Evolutionary conservation across 1,140 invertebrate genomes (phyloP).

Genomic region (Papilio helenus): DNA sequence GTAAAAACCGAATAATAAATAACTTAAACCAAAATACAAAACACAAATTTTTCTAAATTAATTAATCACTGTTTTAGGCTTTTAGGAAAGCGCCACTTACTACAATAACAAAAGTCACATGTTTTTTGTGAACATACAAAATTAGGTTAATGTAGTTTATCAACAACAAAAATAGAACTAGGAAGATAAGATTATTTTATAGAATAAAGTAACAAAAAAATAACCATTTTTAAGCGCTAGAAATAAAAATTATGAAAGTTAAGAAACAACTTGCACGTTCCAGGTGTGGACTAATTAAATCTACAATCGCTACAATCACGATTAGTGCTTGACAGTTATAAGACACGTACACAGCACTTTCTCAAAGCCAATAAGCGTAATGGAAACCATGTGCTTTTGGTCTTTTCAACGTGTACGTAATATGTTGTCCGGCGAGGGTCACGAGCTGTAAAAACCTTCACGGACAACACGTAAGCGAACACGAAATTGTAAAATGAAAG

Average conservation of each 20-base stretch:
- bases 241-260: constrained; percentile 5
- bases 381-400: constrained; percentile 62
- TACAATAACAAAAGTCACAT: constrained; percentile 40
- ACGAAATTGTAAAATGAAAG: constrained; percentile 76
- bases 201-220: not conserved
- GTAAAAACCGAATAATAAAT: not conserved
- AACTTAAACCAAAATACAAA: not conserved
- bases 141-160: constrained; percentile 37
- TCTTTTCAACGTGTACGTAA: constrained; percentile 61
- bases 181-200: constrained; percentile 6
- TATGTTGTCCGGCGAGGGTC: constrained; percentile 72
- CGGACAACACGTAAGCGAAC: constrained; percentile 80
- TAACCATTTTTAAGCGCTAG: constrained; percentile 35
- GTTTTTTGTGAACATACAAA: constrained; percentile 27
- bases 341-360: constrained; percentile 60
- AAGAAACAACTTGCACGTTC: constrained; percentile 14
- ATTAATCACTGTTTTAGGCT: not conserved
- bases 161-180: constrained; percentile 35
- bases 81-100: not conserved
- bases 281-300: constrained; percentile 43
- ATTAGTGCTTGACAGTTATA: constrained; percentile 53
- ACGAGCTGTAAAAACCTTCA: constrained; percentile 79
- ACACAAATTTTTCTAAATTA: not conserved
- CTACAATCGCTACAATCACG: constrained; percentile 45
- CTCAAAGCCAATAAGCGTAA: constrained; percentile 50